Evolutionary conservation across 2,888 invertebrate species (phyloP).

Genomic region (Spialia ferax): DNA sequence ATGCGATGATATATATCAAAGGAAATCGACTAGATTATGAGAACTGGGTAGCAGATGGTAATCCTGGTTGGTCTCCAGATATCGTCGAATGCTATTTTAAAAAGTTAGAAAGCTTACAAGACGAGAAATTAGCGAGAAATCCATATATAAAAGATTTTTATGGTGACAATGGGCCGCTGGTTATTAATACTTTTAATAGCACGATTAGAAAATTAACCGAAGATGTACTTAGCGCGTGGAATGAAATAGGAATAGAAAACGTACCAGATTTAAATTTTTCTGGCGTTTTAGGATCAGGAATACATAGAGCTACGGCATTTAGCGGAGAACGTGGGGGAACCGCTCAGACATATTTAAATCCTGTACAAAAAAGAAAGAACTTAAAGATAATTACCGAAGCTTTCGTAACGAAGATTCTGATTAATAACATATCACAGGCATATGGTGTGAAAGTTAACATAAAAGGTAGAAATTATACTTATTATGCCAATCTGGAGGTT

Average conservation of each 20-base stretch:
- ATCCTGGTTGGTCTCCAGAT: conserved; percentile 76
- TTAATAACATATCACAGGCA: conserved; percentile 69
- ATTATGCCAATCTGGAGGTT: conserved; percentile 69
- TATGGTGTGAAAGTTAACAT: conserved; percentile 70
- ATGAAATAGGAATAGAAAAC: conserved; percentile 71
- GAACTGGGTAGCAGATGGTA: conserved; percentile 76
- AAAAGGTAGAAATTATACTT: conserved; percentile 45
- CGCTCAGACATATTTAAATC: conserved; percentile 71
- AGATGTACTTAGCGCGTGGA: conserved; percentile 65
- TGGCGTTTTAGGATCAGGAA: conserved; percentile 78
- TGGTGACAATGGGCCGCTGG: conserved; percentile 76
- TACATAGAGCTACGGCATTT: conserved; percentile 73
- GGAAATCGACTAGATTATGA: conserved; percentile 77
- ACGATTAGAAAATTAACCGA: conserved; percentile 62
- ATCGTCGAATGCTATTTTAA: conserved; percentile 66
- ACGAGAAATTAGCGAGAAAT: conserved; percentile 52
- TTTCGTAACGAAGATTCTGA: conserved; percentile 77
- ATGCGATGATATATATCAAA: conserved; percentile 83
- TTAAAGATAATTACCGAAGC: conserved; percentile 75
- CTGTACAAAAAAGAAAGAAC: conserved; percentile 57
- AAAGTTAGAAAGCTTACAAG: conserved; percentile 71
- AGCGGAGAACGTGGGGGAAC: conserved; percentile 79
- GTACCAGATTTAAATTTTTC: conserved; percentile 72
- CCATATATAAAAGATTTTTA: conserved; percentile 56
- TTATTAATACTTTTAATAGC: conserved; percentile 73